Evolutionary conservation across 2,113 vertebrate genomes (phyloP).

Genomic region (Colaptes auratus): DNA sequence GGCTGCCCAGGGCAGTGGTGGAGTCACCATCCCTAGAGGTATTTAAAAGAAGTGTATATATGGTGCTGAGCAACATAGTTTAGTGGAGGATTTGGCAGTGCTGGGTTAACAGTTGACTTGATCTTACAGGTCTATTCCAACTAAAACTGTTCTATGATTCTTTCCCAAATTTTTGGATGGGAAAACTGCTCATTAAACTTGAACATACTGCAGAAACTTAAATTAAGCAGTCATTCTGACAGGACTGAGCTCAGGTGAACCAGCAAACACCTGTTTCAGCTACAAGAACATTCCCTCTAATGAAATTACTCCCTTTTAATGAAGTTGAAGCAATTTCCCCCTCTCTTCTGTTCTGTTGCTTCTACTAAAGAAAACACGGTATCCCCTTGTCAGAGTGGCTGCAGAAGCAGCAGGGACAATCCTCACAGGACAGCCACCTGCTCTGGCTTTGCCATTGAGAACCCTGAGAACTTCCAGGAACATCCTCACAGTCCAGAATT

Average conservation of each 20-base stretch:
- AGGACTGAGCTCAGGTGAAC: not conserved
- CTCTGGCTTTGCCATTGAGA: too few relatives aligned
- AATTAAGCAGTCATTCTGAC: not conserved
- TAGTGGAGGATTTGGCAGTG: not conserved
- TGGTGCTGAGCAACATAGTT: not conserved
- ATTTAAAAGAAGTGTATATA: not conserved
- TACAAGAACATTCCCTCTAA: not conserved
- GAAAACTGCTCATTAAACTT: not conserved
- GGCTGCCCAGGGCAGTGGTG: not conserved
- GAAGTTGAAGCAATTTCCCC: accelerated
- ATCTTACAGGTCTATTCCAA: not conserved
- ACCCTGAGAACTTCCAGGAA: accelerated
- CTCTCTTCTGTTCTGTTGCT: not conserved
- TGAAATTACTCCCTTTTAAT: accelerated
- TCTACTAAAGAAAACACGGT: accelerated
- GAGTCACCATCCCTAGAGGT: not conserved
- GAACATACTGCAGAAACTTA: not conserved
- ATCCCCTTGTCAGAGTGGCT: accelerated
- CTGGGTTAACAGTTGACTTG: not conserved
- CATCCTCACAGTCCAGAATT: not conserved
- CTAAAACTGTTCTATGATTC: not conserved
- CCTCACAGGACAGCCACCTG: not conserved
- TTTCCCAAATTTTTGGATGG: not conserved
- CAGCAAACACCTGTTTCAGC: not conserved
- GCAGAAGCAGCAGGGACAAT: accelerated